phyloP scores from a whole-genome alignment of 2,113 vertebrate genomes.

The Peromyscus leucopus region DNA sequence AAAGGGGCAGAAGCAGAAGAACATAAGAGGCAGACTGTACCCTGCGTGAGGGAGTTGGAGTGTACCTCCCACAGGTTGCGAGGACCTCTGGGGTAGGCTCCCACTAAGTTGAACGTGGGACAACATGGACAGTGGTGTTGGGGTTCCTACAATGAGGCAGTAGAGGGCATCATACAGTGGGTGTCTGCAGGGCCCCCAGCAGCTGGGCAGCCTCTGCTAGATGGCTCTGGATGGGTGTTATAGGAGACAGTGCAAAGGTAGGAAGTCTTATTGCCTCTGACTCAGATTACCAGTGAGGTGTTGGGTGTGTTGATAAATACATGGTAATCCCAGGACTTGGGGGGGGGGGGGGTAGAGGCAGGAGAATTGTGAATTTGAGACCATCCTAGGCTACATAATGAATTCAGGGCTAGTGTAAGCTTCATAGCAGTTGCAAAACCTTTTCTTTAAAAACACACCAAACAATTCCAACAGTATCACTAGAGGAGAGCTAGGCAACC shows the following conservation, averaged over 20 bases:
- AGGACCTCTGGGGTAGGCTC: neutral
- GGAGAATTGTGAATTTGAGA: neutral
- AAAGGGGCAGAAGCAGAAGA: neutral
- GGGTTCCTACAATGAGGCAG: neutral
- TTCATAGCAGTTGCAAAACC: neutral
- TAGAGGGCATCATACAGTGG: neutral
- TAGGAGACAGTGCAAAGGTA: neutral
- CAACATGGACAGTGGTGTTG: neutral
- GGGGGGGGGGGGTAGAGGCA: neutral
- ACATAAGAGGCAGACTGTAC: neutral
- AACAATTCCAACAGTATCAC: too few species aligned
- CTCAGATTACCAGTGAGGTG: neutral
- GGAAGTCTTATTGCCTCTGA: neutral
- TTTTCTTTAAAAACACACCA: neutral
- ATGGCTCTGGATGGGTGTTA: neutral
- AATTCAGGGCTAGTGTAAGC: neutral
- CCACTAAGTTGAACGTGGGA: neutral
- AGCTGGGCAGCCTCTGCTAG: neutral
- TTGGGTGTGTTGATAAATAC: neutral
- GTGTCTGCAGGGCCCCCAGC: neutral
- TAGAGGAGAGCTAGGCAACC: neutral
- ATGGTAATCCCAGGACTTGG: neutral
- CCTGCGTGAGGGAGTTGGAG: neutral
- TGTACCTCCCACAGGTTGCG: neutral
- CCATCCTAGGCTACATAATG: neutral